These are phyloP conservation scores for Amorpha juglandis DNA, from an alignment of 2,888 invertebrate species.

Conservation along the genomic window DNA sequence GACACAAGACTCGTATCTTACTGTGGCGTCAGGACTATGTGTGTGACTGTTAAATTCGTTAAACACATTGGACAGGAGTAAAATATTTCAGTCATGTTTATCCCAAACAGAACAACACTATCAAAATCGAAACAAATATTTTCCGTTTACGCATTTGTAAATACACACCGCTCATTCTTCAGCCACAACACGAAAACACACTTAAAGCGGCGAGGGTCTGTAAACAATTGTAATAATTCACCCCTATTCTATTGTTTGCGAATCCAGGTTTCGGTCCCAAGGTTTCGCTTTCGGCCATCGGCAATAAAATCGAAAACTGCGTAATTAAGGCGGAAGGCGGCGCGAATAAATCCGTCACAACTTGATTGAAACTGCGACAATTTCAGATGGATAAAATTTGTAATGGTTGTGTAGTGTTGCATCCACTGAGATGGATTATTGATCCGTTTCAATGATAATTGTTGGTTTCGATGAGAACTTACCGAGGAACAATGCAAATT, in stretches of 20 bases:
- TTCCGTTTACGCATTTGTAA: not conserved
- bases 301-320: conserved; percentile 25
- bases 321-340: conserved; percentile 26
- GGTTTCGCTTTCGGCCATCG: conserved; percentile 23
- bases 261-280: conserved; percentile 7
- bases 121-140: not conserved
- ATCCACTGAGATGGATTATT: not conserved
- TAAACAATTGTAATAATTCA: conserved; percentile 16
- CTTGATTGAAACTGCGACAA: conserved; percentile 23
- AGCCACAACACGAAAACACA: conserved; percentile 19
- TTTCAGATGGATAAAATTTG: conserved; percentile 24
- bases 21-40: too few relatives aligned
- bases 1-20: too few relatives aligned
- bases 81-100: too few relatives aligned
- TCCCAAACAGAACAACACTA: not conserved
- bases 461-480: too few relatives aligned
- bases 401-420: conserved; percentile 9
- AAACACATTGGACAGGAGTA: too few relatives aligned
- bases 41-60: too few relatives aligned
- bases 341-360: conserved; percentile 41
- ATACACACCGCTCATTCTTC: not conserved
- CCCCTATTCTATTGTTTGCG: conserved; percentile 10
- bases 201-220: conserved; percentile 2
- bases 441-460: not conserved
- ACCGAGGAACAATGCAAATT: too few relatives aligned